A percentile compares a stretch with the other conserved stretches of the same genome.
These are phyloP conservation scores for Choloepus hoffmanni DNA, from an alignment of 2,113 vertebrate genomes.

Conservation along the genomic window DNA sequence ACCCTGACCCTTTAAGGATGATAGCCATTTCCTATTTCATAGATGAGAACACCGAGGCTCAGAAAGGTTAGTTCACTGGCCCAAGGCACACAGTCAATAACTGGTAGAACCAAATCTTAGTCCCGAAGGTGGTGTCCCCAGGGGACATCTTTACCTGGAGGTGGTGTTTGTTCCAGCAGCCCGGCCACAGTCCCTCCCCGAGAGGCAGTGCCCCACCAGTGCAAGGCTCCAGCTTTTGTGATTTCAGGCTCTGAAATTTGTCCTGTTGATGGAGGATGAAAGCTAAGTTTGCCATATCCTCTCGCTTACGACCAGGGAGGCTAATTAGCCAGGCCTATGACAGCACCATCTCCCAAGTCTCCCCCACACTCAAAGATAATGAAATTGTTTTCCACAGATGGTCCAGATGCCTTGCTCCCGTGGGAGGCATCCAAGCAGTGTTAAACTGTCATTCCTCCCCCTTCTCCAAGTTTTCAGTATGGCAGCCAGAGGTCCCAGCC, in stretches of 20 bases:
- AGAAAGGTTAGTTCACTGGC: neutral
- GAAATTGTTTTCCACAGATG: slow-evolving; percentile 36
- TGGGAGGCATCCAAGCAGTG: neutral
- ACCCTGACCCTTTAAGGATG: neutral
- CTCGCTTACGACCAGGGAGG: neutral
- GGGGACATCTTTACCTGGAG: neutral
- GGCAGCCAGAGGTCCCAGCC: neutral
- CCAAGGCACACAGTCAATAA: neutral
- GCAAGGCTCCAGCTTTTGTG: neutral
- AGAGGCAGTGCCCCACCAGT: neutral
- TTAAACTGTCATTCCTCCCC: neutral
- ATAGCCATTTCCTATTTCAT: neutral
- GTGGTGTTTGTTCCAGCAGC: neutral
- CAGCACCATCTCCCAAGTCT: neutral
- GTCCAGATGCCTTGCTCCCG: neutral
- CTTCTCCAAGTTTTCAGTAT: neutral
- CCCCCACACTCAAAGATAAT: neutral
- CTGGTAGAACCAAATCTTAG: neutral
- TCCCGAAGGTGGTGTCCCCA: neutral
- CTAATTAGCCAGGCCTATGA: neutral
- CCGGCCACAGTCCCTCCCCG: neutral
- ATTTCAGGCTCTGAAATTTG: neutral
- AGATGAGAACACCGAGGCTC: neutral
- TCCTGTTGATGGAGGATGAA: neutral
- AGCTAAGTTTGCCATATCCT: neutral